These are phyloP conservation scores for Agelas oroides DNA, from an alignment of 37 sponge, comb jelly and placozoan genomes.

Conservation along the genomic window DNA sequence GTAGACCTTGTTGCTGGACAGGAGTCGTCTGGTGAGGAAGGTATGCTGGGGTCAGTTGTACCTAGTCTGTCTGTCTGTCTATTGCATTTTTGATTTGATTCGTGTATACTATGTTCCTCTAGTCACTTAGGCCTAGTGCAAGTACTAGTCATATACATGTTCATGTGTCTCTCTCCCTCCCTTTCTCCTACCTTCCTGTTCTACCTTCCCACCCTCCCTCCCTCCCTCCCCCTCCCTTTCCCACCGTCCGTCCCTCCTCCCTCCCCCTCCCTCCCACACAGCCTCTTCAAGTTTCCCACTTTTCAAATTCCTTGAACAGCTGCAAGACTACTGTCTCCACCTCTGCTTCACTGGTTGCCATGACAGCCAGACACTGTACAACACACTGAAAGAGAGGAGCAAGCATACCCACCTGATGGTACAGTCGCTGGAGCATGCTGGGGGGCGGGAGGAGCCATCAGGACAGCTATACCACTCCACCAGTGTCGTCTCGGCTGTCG, in stretches of 20 bases:
- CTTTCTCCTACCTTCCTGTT: too few species aligned
- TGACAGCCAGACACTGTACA: neutral
- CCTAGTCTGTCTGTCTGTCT: too few species aligned
- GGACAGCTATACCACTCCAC: slow-evolving; percentile 60
- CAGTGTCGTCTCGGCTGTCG: slow-evolving; percentile 65
- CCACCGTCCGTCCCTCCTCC: too few species aligned
- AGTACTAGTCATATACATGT: too few species aligned
- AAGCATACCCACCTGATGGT: slow-evolving; percentile 32
- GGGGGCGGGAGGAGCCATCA: neutral
- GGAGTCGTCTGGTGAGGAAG: too few species aligned
- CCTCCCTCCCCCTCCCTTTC: too few species aligned
- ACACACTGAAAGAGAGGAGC: neutral
- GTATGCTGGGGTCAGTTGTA: too few species aligned
- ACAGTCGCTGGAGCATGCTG: neutral
- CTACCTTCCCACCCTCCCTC: neutral
- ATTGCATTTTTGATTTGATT: too few species aligned
- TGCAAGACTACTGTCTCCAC: slow-evolving; percentile 67
- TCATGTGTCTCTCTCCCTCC: too few species aligned
- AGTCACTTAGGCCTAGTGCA: too few species aligned
- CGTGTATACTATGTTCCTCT: too few species aligned
- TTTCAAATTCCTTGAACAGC: slow-evolving; percentile 32
- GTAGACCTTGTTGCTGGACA: neutral
- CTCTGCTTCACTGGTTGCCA: slow-evolving; percentile 44
- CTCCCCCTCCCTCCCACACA: too few species aligned
- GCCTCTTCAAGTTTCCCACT: slow-evolving; percentile 1